phyloP scores from a whole-genome alignment of 1,140 invertebrate genomes.

The Olivierus martensii region DNA sequence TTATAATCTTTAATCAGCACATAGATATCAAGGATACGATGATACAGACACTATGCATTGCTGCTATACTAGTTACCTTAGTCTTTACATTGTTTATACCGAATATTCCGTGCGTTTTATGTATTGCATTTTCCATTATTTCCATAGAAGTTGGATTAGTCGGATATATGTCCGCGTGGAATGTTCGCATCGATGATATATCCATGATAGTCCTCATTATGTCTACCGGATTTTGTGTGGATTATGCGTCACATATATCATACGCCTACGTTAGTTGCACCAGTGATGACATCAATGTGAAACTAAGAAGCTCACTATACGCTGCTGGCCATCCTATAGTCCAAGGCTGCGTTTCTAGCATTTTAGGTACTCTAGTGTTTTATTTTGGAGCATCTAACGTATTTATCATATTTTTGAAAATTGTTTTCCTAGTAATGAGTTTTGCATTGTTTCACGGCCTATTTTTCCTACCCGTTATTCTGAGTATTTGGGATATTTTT shows the following conservation, averaged over 20 bases:
- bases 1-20: slow-evolving; percentile 89
- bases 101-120: slow-evolving; percentile 78
- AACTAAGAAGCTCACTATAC: slow-evolving; percentile 71
- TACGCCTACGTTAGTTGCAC: slow-evolving; percentile 84
- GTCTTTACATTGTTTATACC: slow-evolving; percentile 92
- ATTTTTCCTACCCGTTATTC: background rate
- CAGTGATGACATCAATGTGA: slow-evolving; percentile 35
- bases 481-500: background rate
- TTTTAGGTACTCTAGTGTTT: slow-evolving; percentile 73
- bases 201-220: slow-evolving; percentile 98
- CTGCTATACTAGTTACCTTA: slow-evolving; percentile 84
- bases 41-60: slow-evolving; percentile 80
- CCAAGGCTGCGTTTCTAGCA: slow-evolving; percentile 82
- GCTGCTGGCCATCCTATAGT: slow-evolving; percentile 82
- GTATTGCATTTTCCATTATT: slow-evolving; percentile 88
- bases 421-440: slow-evolving; percentile 72
- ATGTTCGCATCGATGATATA: slow-evolving; percentile 86
- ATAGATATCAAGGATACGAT: slow-evolving; percentile 81
- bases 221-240: slow-evolving; percentile 95
- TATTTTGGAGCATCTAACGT: slow-evolving; percentile 85
- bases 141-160: slow-evolving; percentile 91
- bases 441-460: slow-evolving; percentile 31
- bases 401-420: slow-evolving; percentile 94
- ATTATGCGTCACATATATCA: slow-evolving; percentile 92
- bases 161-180: slow-evolving; percentile 91